Evolutionary conservation across 2,888 invertebrate species (phyloP).

Genomic region (Embidobia sp.): DNA sequence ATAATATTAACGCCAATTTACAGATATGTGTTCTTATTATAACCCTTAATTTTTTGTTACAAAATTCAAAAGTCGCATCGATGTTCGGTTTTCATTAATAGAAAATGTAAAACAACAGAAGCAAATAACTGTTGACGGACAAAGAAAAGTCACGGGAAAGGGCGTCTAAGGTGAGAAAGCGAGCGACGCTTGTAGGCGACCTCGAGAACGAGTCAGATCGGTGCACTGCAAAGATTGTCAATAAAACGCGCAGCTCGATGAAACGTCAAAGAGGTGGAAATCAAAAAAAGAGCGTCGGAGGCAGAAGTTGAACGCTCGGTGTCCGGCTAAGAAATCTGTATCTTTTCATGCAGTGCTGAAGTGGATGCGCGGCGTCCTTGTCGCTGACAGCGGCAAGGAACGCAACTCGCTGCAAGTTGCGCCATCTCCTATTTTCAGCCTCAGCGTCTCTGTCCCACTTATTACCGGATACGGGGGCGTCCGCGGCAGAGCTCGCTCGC

Average conservation of each 20-base stretch:
- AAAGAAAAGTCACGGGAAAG: too few relatives aligned
- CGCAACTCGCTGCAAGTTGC: slow-evolving; percentile 52
- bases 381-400: slow-evolving; percentile 42
- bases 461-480: slow-evolving; percentile 48
- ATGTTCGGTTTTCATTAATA: too few relatives aligned
- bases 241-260: slow-evolving; percentile 10
- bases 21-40: too few relatives aligned
- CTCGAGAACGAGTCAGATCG: too few relatives aligned
- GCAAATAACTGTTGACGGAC: too few relatives aligned
- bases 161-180: neutral
- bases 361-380: slow-evolving; percentile 39
- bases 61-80: too few relatives aligned
- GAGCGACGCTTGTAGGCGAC: neutral
- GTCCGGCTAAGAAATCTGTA: slow-evolving; percentile 44
- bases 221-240: slow-evolving; percentile 26
- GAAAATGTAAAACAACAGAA: too few relatives aligned
- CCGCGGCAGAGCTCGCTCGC: slow-evolving; percentile 24
- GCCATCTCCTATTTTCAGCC: slow-evolving; percentile 46
- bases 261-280: neutral
- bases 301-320: slow-evolving; percentile 22
- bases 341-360: slow-evolving; percentile 24
- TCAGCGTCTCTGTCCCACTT: slow-evolving; percentile 63
- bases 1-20: too few relatives aligned
- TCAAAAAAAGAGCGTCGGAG: slow-evolving; percentile 15
- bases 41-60: too few relatives aligned